Base-by-base conservation (phyloP, 2,888 invertebrate genomes). In the Sinentomon sp. region DNA sequence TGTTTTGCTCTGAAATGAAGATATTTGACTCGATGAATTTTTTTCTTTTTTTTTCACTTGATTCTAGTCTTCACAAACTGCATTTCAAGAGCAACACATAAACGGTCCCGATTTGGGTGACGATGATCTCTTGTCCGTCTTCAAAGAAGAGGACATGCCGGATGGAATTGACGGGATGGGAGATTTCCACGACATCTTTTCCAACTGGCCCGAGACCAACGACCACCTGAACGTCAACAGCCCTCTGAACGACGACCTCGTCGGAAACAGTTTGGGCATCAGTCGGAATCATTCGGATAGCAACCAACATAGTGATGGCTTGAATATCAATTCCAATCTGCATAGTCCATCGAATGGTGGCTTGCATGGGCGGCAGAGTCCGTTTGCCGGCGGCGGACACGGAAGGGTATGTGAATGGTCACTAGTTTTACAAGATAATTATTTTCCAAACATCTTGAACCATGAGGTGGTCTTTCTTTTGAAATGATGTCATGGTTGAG, bases 141-240 rank as follows among this genome's bases (percentile, higher is more conserved):
- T 62, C 36, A 44, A 43, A 13, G 60, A 62, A 38, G 66, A 64
- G 38, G 47, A 44, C 18, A 60, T 63, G 54, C 56, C 61, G 38
- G 72, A 71, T 44, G 68, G 67, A 12, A 64, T 65, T 50, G 71
- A 69, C 46, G 66, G 66, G 46, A 64, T 66, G 64, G 63, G 68
- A 44, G 71, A 72, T 45, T 63, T 70, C 45, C 68, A 66, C 38
- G 80, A 77, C 52, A 68, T 80, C 50, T 75, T 82, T 55, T 66
- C 63, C 46, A 55, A 57, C 27, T 69, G 69, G 69, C 61, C 61
- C 4, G 66, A 65, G 34, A 50, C 59, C 10, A n/a, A n/a, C n/a
- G n/a, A n/a, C n/a, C n/a, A n/a, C n/a, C n/a, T n/a, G 40, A 43
- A 27, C 44, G n/a, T 43, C 10, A 38, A 39, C 31, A 40, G 40